A percentile compares a stretch with the other conserved stretches of the same genome.
These are phyloP conservation scores for Hemistola chrysoprasaria DNA, from an alignment of 2,888 invertebrate genomes.

Conservation along the genomic window DNA sequence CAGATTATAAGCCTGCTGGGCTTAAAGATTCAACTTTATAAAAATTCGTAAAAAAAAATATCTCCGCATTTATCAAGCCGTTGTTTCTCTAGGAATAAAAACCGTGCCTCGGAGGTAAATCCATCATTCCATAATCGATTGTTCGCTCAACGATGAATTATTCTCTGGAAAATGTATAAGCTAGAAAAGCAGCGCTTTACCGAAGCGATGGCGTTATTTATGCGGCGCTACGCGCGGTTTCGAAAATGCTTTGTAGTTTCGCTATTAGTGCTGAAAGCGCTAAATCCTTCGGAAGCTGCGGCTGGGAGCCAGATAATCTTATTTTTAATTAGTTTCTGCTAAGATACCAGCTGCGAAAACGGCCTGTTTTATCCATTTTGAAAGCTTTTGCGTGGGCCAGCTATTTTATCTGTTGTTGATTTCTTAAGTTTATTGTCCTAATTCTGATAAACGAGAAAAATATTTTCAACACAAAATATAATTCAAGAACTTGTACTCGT, in stretches of 20 bases:
- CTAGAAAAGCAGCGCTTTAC: slow-evolving; percentile 15
- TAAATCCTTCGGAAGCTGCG: slow-evolving; percentile 12
- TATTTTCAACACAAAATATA: too few species aligned
- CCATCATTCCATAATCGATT: slow-evolving; percentile 61
- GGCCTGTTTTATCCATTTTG: background rate
- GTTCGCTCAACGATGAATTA: slow-evolving; percentile 48
- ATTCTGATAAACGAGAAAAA: too few species aligned
- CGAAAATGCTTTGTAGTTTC: slow-evolving; percentile 17
- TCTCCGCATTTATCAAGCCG: slow-evolving; percentile 14
- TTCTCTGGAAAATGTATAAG: slow-evolving; percentile 39
- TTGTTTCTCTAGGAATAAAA: slow-evolving; percentile 19
- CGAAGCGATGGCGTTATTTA: slow-evolving; percentile 13
- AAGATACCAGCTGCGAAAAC: too few species aligned
- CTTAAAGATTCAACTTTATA: slow-evolving; percentile 16
- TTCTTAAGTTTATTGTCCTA: too few species aligned
- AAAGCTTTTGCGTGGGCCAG: too few species aligned
- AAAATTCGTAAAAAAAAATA: slow-evolving; percentile 13
- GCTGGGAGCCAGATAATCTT: slow-evolving; percentile 5
- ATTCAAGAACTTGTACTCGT: too few species aligned
- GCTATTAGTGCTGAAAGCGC: slow-evolving; percentile 14
- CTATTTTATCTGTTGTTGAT: too few species aligned
- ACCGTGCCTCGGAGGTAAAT: slow-evolving; percentile 36
- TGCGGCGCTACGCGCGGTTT: slow-evolving; percentile 14
- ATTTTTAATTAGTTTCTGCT: slow-evolving; percentile 8
- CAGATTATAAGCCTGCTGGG: too few species aligned